Percentiles rank a stretch among this genome's conserved stretches.
Evolutionary conservation across 2,113 vertebrate genomes (phyloP).

Genomic region (Carollia perspicillata): DNA sequence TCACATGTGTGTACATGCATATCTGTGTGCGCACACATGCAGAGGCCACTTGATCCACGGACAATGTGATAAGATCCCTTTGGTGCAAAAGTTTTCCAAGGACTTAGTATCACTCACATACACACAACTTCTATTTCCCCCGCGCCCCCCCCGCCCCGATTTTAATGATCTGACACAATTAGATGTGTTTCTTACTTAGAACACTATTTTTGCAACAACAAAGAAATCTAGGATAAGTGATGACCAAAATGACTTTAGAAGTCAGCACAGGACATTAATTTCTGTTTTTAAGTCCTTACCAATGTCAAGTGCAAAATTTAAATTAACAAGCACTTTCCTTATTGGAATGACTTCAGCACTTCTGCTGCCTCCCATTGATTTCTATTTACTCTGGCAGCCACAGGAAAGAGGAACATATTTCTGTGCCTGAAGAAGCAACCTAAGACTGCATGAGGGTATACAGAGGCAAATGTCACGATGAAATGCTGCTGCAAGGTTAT

Average conservation of each 20-base stretch:
- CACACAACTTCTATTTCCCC: conserved; percentile 41
- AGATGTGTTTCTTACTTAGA: conserved; percentile 69
- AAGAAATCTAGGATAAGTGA: conserved; percentile 68
- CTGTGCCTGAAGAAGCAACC: conserved; percentile 73
- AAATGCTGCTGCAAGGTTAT: conserved; percentile 69
- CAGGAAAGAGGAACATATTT: conserved; percentile 78
- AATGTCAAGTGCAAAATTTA: conserved; percentile 83
- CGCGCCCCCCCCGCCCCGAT: neutral
- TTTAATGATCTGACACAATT: conserved; percentile 68
- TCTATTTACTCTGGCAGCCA: conserved; percentile 82
- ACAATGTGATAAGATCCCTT: conserved; percentile 48
- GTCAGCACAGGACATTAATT: conserved; percentile 75
- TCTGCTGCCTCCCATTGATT: conserved; percentile 81
- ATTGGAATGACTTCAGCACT: conserved; percentile 83
- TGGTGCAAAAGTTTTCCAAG: conserved; percentile 60
- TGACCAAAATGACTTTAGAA: conserved; percentile 72
- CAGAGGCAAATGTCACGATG: conserved; percentile 57
- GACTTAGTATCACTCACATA: conserved; percentile 68
- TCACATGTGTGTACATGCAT: neutral
- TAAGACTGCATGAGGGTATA: conserved; percentile 51
- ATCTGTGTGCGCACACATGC: rapidly evolving
- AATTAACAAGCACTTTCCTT: conserved; percentile 81
- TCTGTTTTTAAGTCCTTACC: conserved; percentile 75
- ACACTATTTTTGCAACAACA: conserved; percentile 71
- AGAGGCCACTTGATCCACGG: neutral